Percentiles rank a stretch among this genome's conserved stretches.
phyloP scores from a whole-genome alignment of 1,140 invertebrate species.

The Ips typographus region DNA sequence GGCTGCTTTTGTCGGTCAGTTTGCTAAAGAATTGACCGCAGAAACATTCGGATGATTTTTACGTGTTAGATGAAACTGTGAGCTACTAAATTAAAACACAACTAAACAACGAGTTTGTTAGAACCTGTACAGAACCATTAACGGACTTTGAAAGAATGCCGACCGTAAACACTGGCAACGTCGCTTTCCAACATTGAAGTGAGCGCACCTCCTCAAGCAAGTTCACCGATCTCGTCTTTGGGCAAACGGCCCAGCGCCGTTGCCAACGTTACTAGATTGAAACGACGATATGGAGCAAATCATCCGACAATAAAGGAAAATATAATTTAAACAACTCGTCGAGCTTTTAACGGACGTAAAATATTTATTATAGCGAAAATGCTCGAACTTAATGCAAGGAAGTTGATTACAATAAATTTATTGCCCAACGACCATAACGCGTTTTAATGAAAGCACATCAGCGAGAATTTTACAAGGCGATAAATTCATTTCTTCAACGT shows the following conservation, averaged over 20 bases:
- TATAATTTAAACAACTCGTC: not conserved
- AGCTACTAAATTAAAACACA: too few relatives aligned
- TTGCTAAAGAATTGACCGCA: too few relatives aligned
- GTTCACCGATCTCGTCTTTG: constrained; percentile 34
- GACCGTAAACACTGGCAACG: constrained; percentile 1
- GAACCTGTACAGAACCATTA: too few relatives aligned
- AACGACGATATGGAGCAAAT: not conserved
- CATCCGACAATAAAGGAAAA: constrained; percentile 5
- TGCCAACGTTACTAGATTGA: constrained; percentile 9
- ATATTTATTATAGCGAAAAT: not conserved
- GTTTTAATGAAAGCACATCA: constrained; percentile 1
- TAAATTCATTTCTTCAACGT: not conserved
- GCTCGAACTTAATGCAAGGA: not conserved
- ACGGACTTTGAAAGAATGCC: too few relatives aligned
- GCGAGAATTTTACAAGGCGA: not conserved
- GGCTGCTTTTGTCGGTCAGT: not conserved
- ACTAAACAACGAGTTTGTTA: too few relatives aligned
- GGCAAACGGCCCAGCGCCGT: constrained; percentile 13
- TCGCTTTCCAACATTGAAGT: constrained; percentile 12
- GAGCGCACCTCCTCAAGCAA: constrained; percentile 16
- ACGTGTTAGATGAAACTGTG: too few relatives aligned
- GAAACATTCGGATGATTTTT: too few relatives aligned
- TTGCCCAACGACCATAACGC: constrained; percentile 1
- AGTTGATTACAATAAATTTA: constrained; percentile 4
- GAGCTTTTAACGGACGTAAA: not conserved